Percentiles rank a stretch among this genome's conserved stretches.
Conservation (phyloP, 2,113 vertebrate species). For the Solea solea region DNA sequence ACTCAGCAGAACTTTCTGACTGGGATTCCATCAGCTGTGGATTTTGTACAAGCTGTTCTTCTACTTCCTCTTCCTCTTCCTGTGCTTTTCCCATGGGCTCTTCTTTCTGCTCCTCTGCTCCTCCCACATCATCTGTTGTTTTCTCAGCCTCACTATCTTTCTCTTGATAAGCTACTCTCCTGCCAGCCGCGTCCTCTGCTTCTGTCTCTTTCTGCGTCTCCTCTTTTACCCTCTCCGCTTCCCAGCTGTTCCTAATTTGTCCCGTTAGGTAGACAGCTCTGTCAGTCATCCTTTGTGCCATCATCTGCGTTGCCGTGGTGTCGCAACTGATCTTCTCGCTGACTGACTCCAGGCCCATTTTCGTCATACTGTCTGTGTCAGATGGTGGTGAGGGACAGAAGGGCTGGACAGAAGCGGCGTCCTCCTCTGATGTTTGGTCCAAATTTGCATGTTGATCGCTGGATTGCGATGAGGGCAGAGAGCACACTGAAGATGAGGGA, state of each 20-base stretch:
- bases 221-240: constrained; percentile 33
- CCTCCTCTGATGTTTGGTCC: constrained; percentile 28
- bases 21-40: constrained; percentile 8
- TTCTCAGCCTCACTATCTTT: neutral
- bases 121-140: neutral
- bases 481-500: neutral
- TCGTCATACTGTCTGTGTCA: constrained; percentile 1
- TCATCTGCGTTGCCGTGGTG: neutral
- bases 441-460: neutral
- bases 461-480: neutral
- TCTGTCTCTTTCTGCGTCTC: constrained; percentile 21
- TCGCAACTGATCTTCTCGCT: constrained; percentile 35
- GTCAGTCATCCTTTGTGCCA: constrained; percentile 40
- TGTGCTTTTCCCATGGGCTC: neutral
- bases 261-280: constrained; percentile 66
- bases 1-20: constrained; percentile 10
- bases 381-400: constrained; percentile 1
- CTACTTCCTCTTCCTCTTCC: neutral
- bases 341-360: constrained; percentile 46
- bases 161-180: neutral
- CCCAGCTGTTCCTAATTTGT: constrained; percentile 51
- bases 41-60: constrained; percentile 8
- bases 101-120: neutral
- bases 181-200: neutral
- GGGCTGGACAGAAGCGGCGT: constrained; percentile 3